A percentile compares a stretch with the other conserved stretches of the same genome.
Evolutionary conservation across 2,113 vertebrate genomes (phyloP).

Genomic region (Geococcyx californianus): DNA sequence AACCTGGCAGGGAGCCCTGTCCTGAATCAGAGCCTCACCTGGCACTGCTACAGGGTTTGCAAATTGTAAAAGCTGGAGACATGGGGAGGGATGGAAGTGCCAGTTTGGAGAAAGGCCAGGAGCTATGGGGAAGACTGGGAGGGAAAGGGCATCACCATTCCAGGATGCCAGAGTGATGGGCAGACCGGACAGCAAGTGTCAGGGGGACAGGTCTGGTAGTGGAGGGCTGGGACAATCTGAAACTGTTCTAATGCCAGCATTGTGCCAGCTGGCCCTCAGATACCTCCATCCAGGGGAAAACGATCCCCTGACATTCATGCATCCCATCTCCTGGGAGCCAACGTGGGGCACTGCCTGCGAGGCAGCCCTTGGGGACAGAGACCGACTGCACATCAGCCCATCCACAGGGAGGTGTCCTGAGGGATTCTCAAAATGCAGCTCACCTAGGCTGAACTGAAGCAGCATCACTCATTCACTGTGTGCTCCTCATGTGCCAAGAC

Average conservation of each 20-base stretch:
- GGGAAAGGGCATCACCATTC: background rate
- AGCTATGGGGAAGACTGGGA: background rate
- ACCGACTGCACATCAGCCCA: background rate
- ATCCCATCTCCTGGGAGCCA: background rate
- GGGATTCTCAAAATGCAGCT: background rate
- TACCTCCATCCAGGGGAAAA: background rate
- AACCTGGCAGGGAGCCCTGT: background rate
- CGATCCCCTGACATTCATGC: background rate
- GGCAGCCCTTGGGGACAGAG: background rate
- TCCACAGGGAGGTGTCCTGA: rapidly evolving
- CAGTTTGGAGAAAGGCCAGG: background rate
- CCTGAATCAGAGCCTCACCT: conserved; percentile 14
- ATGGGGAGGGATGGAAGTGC: background rate
- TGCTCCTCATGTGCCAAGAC: background rate
- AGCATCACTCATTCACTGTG: background rate
- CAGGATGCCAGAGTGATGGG: background rate
- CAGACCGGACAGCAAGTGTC: background rate
- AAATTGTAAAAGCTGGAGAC: background rate
- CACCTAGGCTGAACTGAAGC: background rate
- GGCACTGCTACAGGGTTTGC: background rate
- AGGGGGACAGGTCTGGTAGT: background rate
- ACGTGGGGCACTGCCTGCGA: rapidly evolving
- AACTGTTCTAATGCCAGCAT: background rate
- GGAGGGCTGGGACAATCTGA: rapidly evolving
- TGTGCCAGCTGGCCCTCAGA: background rate